Conservation (phyloP, 1,140 invertebrate species). For the Euborellia annulipes region DNA sequence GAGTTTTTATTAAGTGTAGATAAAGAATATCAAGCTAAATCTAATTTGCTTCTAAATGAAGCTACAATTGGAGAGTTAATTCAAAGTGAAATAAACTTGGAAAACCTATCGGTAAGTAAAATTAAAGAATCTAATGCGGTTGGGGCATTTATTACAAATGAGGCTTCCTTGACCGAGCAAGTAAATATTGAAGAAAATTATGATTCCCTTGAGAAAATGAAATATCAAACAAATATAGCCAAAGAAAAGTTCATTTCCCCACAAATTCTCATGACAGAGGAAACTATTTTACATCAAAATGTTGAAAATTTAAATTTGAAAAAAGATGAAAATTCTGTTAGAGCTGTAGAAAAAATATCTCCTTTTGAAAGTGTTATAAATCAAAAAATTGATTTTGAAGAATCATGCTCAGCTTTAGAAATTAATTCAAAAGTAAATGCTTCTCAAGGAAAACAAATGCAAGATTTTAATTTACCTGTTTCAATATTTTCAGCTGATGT, state of each 20-base stretch:
- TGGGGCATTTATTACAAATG: conserved; percentile 1
- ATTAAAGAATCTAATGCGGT: too few species aligned
- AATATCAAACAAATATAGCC: too few species aligned
- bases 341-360: too few species aligned
- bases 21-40: background rate
- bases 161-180: background rate
- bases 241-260: too few species aligned
- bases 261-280: background rate
- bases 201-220: too few species aligned
- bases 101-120: too few species aligned
- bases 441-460: too few species aligned
- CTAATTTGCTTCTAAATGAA: background rate
- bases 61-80: conserved; percentile 2
- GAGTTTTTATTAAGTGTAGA: conserved; percentile 5
- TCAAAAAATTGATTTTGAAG: background rate
- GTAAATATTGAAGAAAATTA: too few species aligned
- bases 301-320: too few species aligned
- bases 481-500: too few species aligned
- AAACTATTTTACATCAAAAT: background rate
- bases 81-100: background rate
- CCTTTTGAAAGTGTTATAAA: background rate
- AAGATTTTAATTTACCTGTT: too few species aligned
- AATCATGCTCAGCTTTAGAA: background rate
- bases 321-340: too few species aligned
- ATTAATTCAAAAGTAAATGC: background rate